phyloP scores from a whole-genome alignment of 1,140 invertebrate species.

The Diploscapter pachys region DNA sequence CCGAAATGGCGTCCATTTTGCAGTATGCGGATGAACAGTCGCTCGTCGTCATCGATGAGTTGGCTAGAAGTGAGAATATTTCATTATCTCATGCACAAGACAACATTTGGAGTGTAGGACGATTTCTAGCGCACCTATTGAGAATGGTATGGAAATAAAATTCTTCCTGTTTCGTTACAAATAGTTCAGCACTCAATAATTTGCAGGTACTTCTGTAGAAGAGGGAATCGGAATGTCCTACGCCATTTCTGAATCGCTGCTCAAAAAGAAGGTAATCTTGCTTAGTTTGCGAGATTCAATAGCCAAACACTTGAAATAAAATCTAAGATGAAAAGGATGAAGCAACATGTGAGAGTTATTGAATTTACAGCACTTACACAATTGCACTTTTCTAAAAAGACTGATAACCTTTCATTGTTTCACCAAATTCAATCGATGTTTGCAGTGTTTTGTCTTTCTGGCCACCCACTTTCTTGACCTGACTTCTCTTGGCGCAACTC shows the following conservation, averaged over 20 bases:
- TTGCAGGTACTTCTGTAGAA: constrained; percentile 38
- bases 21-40: constrained; percentile 34
- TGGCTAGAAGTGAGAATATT: constrained; percentile 35
- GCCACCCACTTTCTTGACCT: constrained; percentile 41
- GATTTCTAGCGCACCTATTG: too few species aligned
- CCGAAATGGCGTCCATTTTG: constrained; percentile 33
- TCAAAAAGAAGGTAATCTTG: constrained; percentile 14
- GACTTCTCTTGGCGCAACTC: constrained; percentile 22
- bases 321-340: too few species aligned
- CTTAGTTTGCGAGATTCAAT: too few species aligned
- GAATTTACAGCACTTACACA: too few species aligned
- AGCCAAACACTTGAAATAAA: too few species aligned
- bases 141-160: too few species aligned
- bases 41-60: constrained; percentile 39
- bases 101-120: too few species aligned
- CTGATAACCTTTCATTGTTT: not conserved
- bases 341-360: too few species aligned
- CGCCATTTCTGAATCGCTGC: constrained; percentile 36
- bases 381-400: too few species aligned
- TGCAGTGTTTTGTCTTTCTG: constrained; percentile 37
- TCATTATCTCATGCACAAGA: not conserved
- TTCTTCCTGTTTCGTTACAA: too few species aligned
- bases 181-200: too few species aligned
- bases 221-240: constrained; percentile 38
- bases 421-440: too few species aligned